phyloP scores from a whole-genome alignment of 1,140 invertebrate species.

The Homalodisca vitripennis region DNA sequence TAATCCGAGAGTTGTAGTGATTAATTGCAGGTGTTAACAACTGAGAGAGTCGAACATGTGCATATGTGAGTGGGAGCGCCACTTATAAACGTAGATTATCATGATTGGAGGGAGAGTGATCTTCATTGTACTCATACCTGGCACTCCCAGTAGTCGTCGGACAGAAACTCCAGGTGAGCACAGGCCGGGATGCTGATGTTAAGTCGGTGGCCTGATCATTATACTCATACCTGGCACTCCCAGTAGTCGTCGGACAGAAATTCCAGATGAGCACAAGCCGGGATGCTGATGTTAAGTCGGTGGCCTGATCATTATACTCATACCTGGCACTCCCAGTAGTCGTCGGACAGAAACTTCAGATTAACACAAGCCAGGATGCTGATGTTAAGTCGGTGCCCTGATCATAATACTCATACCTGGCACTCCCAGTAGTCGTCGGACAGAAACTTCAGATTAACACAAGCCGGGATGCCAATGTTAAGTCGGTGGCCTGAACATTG shows the following conservation, averaged over 20 bases:
- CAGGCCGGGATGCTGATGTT: constrained; percentile 50
- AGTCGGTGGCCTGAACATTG: no score
- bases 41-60: no score
- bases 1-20: no score
- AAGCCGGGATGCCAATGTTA: constrained; percentile 48
- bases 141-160: constrained; percentile 68
- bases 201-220: no score
- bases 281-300: constrained; percentile 47
- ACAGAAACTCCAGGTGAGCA: constrained; percentile 52
- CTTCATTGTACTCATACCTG: no score
- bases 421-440: constrained; percentile 70
- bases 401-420: no score
- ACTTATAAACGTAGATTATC: no score
- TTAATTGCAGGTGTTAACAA: no score
- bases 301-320: no score
- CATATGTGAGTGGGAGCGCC: no score
- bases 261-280: constrained; percentile 48
- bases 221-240: constrained; percentile 66
- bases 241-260: constrained; percentile 64
- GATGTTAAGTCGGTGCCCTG: no score
- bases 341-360: constrained; percentile 55
- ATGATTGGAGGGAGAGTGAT: no score
- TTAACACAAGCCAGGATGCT: constrained; percentile 50
- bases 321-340: constrained; percentile 69
- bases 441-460: constrained; percentile 50